phyloP scores from a whole-genome alignment of 1,140 invertebrate species.

The Bombus breviceps region DNA sequence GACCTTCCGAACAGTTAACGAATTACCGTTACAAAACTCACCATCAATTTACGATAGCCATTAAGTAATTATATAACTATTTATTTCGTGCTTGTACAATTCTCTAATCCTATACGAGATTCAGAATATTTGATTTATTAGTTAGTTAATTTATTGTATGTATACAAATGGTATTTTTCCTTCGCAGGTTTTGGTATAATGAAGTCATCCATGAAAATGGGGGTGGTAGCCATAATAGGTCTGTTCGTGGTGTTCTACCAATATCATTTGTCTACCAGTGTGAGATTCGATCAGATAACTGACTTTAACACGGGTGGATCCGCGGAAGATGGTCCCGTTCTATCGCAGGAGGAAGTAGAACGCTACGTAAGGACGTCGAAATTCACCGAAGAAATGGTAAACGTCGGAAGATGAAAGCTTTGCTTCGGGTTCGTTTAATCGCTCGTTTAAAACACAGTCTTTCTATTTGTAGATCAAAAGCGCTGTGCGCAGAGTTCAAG shows the following conservation, averaged over 20 bases:
- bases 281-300: conserved; percentile 76
- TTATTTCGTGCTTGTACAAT: background rate
- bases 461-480: conserved; percentile 68
- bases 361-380: conserved; percentile 66
- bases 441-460: background rate
- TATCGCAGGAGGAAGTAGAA: conserved; percentile 70
- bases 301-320: conserved; percentile 69
- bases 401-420: too few species aligned
- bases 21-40: background rate
- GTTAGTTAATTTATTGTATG: too few species aligned
- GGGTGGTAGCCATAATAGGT: conserved; percentile 77
- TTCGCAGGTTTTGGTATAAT: conserved; percentile 69
- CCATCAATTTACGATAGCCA: background rate
- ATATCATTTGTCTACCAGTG: conserved; percentile 77
- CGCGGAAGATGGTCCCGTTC: conserved; percentile 68
- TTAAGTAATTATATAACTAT: background rate
- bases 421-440: background rate
- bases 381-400: conserved; percentile 75
- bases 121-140: too few species aligned
- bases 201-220: conserved; percentile 79
- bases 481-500: conserved; percentile 73
- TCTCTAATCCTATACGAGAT: background rate
- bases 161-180: background rate
- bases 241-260: conserved; percentile 79
- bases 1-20: background rate